Evolutionary conservation across 2,113 vertebrate species (phyloP), one percentile per base, ranked within the genome.

Genomic region (Petaurus breviceps): DNA sequence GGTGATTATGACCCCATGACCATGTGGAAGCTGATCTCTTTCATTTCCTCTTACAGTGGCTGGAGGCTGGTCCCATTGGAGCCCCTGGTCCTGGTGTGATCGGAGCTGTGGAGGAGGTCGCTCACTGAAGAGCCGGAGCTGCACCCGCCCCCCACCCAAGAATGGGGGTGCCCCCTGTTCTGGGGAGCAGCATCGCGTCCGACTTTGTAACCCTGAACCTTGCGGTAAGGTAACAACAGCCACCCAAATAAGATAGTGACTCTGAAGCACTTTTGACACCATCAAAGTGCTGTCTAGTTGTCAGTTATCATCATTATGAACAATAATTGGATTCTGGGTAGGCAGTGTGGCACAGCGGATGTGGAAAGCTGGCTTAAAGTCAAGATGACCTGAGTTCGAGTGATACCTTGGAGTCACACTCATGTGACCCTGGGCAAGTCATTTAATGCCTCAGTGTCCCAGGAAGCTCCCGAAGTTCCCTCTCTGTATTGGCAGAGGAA

Each of bases 141-240:
- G 99, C 96, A 99, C 99, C 24, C 99, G 99, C 94, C 99, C 99
- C n/a, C 99, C 99, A 0, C 99, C 99, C 89, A 99, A 99, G 97
- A 99, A 99, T 0, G 99, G 99, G 19, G 99, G 99, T 0, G 97
- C 68, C 92, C 98, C 97, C n/a, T 99, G 99, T 94, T 94, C 96
- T 0, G 99, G 99, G 55, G 99, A 99, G 98, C 99, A 98, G 96
- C 99, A 99, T 98, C 99, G 99, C 3, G 98, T 99, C 94, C 99
- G 99, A 3, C 98, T 99, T 92, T 99, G 99, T 98, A 99, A 99
- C 97, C 98, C 99, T 61, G 98, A 98, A 96, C 99, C 99, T 9
- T 99, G 99, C 6, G 99, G 99, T 99, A 98, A 96, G 99, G 24
- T 8, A 12, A 1, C 3, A 23, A 43, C 2, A 31, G 47, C 43